Conservation (phyloP, 2,113 vertebrate genomes). For the Chionis minor region DNA sequence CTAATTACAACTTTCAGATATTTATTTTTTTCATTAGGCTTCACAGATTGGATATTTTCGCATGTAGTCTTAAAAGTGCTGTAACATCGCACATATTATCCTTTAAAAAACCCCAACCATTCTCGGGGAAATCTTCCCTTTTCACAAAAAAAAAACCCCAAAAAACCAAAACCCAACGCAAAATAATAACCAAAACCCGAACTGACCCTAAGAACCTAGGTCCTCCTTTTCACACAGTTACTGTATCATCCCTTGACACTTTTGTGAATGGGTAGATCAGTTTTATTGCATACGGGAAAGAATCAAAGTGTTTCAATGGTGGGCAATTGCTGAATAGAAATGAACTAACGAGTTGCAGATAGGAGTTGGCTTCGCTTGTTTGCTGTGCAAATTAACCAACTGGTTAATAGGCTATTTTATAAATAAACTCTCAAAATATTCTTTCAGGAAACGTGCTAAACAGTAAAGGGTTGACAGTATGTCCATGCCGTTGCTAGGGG, state of each 20-base stretch:
- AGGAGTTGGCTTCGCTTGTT: background rate
- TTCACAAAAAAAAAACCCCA: too few relatives aligned
- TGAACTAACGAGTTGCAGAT: background rate
- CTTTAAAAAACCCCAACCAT: background rate
- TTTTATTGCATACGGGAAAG: background rate
- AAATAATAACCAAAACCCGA: background rate
- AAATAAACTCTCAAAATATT: background rate
- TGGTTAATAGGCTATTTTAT: background rate
- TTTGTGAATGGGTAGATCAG: background rate
- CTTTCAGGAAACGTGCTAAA: background rate
- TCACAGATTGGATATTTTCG: background rate
- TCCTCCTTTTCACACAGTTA: background rate
- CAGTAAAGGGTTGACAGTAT: background rate
- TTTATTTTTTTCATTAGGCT: background rate
- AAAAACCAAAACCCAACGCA: background rate
- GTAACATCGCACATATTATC: background rate
- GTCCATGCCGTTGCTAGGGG: background rate
- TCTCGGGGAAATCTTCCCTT: background rate
- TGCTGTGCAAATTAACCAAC: background rate
- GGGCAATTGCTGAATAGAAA: background rate
- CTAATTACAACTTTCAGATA: background rate
- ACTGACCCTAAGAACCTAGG: background rate
- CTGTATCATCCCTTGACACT: background rate
- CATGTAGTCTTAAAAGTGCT: background rate
- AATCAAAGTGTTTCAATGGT: background rate